Evolutionary conservation across 1,140 invertebrate genomes (phyloP).

Genomic region (Anthonomus grandis): DNA sequence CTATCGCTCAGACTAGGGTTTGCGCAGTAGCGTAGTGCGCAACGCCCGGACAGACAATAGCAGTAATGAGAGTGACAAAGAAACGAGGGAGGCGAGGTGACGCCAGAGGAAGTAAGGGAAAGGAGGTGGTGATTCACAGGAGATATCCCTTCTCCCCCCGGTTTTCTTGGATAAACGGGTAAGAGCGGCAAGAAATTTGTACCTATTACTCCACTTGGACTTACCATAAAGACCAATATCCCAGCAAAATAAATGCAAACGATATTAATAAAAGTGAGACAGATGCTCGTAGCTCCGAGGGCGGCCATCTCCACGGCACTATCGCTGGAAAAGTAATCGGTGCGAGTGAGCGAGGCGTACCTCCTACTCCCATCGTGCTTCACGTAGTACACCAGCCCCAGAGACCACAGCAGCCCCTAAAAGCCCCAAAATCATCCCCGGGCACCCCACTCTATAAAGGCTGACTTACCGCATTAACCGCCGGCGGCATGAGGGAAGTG

Average conservation of each 20-base stretch:
- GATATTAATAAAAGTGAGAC: conserved; percentile 69
- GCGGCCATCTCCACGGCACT: conserved; percentile 57
- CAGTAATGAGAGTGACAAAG: no score
- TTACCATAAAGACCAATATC: conserved; percentile 66
- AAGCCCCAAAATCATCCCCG: no score
- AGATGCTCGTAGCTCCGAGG: conserved; percentile 63
- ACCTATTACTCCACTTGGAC: neutral
- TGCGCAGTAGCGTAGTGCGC: no score
- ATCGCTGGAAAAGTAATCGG: conserved; percentile 54
- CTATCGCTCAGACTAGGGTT: no score
- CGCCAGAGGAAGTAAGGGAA: no score
- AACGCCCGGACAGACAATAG: no score
- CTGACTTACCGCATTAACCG: conserved; percentile 65
- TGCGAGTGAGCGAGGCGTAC: conserved; percentile 36
- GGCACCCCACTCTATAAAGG: no score
- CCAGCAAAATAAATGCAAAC: conserved; percentile 67
- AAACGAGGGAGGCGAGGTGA: no score
- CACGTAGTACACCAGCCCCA: conserved; percentile 56
- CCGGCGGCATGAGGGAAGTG: conserved; percentile 72
- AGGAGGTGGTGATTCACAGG: no score
- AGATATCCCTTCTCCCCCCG: no score
- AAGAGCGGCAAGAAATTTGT: no score
- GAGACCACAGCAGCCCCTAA: conserved; percentile 67
- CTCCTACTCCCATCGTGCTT: conserved; percentile 47
- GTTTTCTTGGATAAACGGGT: no score